A percentile compares a stretch with the other conserved stretches of the same genome.
Conservation (phyloP, 23 tunicate species). For the Botrylloides violaceus region DNA sequence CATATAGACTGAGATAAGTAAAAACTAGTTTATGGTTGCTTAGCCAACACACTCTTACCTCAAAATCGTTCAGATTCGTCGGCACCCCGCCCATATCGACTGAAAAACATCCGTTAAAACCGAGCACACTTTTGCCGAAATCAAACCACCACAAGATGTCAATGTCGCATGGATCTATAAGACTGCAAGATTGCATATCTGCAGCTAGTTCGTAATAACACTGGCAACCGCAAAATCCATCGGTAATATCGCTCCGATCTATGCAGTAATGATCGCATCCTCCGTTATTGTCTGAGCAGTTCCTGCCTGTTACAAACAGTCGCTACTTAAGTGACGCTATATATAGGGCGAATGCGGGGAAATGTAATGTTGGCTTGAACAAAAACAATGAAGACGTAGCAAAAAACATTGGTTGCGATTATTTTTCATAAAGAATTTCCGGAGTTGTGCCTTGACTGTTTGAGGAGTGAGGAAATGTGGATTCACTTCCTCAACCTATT, state of each 20-base stretch:
- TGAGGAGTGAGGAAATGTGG: too few species aligned
- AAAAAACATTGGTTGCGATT: too few species aligned
- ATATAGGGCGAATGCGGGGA: too few species aligned
- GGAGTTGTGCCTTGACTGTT: too few species aligned
- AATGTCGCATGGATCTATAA: constrained; percentile 1
- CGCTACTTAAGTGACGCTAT: too few species aligned
- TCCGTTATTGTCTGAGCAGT: constrained; percentile 13
- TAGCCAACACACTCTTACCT: background rate
- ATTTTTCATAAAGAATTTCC: too few species aligned
- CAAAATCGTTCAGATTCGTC: background rate
- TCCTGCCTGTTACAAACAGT: background rate
- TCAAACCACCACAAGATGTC: constrained; percentile 15
- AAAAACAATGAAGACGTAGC: too few species aligned
- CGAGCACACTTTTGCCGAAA: constrained; percentile 1
- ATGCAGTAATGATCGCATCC: constrained; percentile 22
- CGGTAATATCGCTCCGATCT: constrained; percentile 17
- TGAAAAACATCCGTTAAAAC: background rate
- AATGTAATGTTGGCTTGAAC: too few species aligned
- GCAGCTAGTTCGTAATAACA: constrained; percentile 17
- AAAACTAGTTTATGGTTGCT: too few species aligned
- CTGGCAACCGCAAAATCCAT: background rate
- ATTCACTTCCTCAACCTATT: too few species aligned
- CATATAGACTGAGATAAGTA: too few species aligned
- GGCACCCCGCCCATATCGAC: too few species aligned
- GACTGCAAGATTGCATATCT: background rate